Evolutionary conservation across 2,797 vertebrate species (phyloP), one percentile per base, ranked within the genome.

Genomic region (Gambelia wislizenii): DNA sequence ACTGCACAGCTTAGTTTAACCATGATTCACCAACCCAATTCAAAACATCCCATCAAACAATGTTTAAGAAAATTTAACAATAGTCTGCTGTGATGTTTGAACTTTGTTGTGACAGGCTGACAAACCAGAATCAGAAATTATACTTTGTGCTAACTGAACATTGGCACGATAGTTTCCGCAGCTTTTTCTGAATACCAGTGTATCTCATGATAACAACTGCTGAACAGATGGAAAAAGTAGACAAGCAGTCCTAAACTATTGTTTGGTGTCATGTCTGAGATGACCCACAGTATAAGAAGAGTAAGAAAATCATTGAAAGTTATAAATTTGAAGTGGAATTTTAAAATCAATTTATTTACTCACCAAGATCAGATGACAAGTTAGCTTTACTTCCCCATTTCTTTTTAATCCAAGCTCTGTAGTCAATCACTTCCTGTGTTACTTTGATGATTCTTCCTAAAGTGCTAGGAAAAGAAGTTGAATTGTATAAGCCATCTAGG

Each of bases 391-490:
- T 96, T 49, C 98, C 98, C 99, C 99, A 99, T 94, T 98, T 99
- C 96, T 98, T 98, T 92, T 98, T 98, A 97, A 99, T 99, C 98
- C 99, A 99, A 86, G 98, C 97, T 96, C 99, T 98, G 97, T 99
- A 99, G 96, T 99, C 97, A 69, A 99, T 99, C 91, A 99, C 99
- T 96, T 99, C 98, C 97, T 99, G 98, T 89, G 99, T 99, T 93
- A 99, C 97, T 96, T 98, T 97, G 96, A 99, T 98, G 91, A 99
- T 99, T 96, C 99, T 98, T 79, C 99, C 98, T 96, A 99, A 96
- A 92, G 98, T 99, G 96, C 99, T 99, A 30, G 96, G 78, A 86
- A 94, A 90, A 90, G 91, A 93, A 83, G 84, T 87, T 47, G 91
- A 86, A 56, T 90, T 79, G 89, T 0, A 6, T 87, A 85, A 79